Conservation (phyloP, 2,888 invertebrate genomes). For the Leuctra nigra region DNA sequence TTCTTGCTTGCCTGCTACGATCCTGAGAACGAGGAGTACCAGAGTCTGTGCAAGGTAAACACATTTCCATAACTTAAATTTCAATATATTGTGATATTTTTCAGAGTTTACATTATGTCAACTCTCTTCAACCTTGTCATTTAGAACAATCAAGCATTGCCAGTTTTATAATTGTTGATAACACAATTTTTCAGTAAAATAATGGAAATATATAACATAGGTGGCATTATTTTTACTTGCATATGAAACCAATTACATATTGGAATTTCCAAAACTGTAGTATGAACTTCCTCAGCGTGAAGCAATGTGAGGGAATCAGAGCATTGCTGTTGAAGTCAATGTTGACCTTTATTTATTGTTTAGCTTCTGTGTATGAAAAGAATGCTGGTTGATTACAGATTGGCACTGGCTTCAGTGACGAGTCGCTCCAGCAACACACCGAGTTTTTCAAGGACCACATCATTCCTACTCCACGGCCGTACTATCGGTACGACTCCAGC, state of each 20-base stretch:
- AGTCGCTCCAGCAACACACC: slow-evolving; percentile 70
- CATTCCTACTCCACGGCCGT: slow-evolving; percentile 67
- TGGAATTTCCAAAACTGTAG: too few species aligned
- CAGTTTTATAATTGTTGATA: neutral
- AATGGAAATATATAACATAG: neutral
- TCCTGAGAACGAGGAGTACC: slow-evolving; percentile 82
- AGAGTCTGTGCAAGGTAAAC: slow-evolving; percentile 87
- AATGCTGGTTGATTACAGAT: slow-evolving; percentile 54
- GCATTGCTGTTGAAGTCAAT: too few species aligned
- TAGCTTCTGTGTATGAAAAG: too few species aligned
- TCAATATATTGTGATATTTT: too few species aligned
- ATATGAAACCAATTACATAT: too few species aligned
- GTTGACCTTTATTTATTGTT: too few species aligned
- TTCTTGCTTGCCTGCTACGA: slow-evolving; percentile 94
- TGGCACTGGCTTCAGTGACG: slow-evolving; percentile 93
- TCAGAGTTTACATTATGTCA: too few species aligned
- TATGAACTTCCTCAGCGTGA: too few species aligned
- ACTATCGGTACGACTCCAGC: slow-evolving; percentile 69
- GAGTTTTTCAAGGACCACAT: slow-evolving; percentile 67
- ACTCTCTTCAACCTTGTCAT: neutral
- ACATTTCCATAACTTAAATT: too few species aligned
- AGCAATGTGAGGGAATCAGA: too few species aligned
- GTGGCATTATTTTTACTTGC: too few species aligned
- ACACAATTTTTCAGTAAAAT: neutral
- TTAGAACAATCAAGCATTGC: neutral